These are phyloP conservation scores for Atrina japonica DNA, from an alignment of 2,888 invertebrate genomes.

Conservation along the genomic window DNA sequence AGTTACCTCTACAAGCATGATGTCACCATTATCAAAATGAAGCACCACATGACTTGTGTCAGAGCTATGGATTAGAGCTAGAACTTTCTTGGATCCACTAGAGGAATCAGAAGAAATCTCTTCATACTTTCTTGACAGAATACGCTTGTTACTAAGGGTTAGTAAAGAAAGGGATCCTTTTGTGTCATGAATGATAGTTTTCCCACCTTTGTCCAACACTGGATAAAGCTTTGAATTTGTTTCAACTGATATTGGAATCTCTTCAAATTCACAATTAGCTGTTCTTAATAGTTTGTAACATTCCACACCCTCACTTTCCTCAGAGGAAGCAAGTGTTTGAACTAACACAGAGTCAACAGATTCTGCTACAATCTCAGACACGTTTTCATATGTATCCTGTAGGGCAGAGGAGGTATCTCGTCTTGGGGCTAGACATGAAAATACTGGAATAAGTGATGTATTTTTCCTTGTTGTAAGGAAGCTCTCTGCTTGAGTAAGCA, in stretches of 20 bases:
- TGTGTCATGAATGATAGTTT: constrained; percentile 23
- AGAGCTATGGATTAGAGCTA: constrained; percentile 12
- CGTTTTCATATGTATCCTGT: constrained; percentile 39
- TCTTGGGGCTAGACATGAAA: constrained; percentile 63
- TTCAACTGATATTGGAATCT: constrained; percentile 16
- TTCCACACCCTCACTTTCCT: constrained; percentile 31
- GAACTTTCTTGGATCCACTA: constrained; percentile 3
- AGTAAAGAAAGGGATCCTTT: constrained; percentile 12
- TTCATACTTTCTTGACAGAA: constrained; percentile 9
- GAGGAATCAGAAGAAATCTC: constrained; percentile 11
- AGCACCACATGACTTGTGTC: constrained; percentile 30
- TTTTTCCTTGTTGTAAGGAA: constrained; percentile 49
- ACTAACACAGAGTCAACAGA: constrained; percentile 47
- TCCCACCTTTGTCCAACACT: constrained; percentile 26
- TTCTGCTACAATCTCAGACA: constrained; percentile 37
- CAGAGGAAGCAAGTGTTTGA: constrained; percentile 30
- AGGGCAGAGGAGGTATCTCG: constrained; percentile 50
- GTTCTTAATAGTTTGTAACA: constrained; percentile 45
- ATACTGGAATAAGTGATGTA: constrained; percentile 62
- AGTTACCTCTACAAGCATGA: constrained; percentile 23
- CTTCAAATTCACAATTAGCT: constrained; percentile 34
- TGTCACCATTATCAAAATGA: constrained; percentile 30
- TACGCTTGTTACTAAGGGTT: constrained; percentile 15
- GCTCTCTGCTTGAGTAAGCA: constrained; percentile 52
- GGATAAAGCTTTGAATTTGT: constrained; percentile 13